A percentile compares a stretch with the other conserved stretches of the same genome.
Evolutionary conservation across 1,140 invertebrate species (phyloP).

Genomic region (Hesperophylax magnus): DNA sequence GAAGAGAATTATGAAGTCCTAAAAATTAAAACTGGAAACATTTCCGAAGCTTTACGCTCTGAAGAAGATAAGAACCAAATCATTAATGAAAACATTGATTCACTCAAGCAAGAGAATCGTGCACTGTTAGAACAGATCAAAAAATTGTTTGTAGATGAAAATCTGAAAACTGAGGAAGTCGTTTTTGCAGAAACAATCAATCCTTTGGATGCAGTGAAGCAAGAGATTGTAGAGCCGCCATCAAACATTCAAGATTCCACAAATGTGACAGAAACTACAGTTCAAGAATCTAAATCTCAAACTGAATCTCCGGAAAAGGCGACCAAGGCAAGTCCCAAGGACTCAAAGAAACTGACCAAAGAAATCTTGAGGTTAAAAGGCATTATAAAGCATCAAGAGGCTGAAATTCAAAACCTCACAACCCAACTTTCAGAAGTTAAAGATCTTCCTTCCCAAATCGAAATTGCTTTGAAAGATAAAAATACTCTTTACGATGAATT

Average conservation of each 20-base stretch:
- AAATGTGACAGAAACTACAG: neutral
- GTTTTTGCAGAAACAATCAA: constrained; percentile 45
- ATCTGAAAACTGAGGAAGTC: constrained; percentile 43
- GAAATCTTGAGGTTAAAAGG: constrained; percentile 69
- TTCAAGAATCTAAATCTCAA: constrained; percentile 51
- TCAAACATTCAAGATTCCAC: constrained; percentile 57
- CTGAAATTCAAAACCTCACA: constrained; percentile 65
- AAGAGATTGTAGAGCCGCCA: constrained; percentile 69
- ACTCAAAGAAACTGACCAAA: constrained; percentile 68
- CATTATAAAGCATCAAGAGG: constrained; percentile 70
- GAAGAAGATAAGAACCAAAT: constrained; percentile 57
- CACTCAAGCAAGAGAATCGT: constrained; percentile 62
- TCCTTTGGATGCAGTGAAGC: constrained; percentile 57
- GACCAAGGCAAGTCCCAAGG: constrained; percentile 60
- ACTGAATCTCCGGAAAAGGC: constrained; percentile 61
- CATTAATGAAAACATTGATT: constrained; percentile 65
- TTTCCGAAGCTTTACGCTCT: constrained; percentile 22
- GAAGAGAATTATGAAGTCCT: constrained; percentile 54
- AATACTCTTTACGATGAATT: constrained; percentile 29
- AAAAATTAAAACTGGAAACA: constrained; percentile 56
- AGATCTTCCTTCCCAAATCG: constrained; percentile 57
- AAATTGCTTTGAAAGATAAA: constrained; percentile 38
- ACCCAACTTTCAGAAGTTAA: constrained; percentile 49
- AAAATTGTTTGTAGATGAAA: constrained; percentile 40
- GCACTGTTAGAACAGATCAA: constrained; percentile 49